Evolutionary conservation across 2,888 invertebrate genomes (phyloP).

Genomic region (Muscina levida): DNA sequence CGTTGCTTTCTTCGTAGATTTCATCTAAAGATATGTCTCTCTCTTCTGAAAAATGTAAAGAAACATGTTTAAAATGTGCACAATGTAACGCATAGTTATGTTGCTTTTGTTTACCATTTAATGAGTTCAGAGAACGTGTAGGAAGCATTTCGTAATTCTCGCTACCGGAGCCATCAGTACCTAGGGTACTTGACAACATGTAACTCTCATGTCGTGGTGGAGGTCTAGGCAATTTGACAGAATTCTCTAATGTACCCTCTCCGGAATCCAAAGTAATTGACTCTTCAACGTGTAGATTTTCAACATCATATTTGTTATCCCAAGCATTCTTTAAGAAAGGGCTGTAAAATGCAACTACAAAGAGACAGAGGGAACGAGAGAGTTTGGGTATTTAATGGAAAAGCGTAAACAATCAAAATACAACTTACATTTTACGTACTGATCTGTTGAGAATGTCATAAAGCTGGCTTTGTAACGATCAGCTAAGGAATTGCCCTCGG

Average conservation of each 20-base stretch:
- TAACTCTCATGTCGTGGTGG: conserved; percentile 90
- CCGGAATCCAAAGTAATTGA: conserved; percentile 83
- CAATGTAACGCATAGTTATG: not conserved
- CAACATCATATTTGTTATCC: conserved; percentile 97
- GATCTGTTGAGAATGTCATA: conserved; percentile 92
- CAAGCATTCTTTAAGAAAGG: conserved; percentile 98
- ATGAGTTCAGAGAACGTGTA: conserved; percentile 80
- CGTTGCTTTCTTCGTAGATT: conserved; percentile 80
- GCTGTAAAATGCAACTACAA: conserved; percentile 93
- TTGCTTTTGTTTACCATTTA: conserved; percentile 83
- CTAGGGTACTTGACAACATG: conserved; percentile 84
- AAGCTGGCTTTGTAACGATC: conserved; percentile 94
- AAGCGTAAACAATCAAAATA: too few relatives aligned
- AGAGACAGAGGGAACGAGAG: conserved; percentile 43
- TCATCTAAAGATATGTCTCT: conserved; percentile 80
- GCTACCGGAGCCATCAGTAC: conserved; percentile 82
- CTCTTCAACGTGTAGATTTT: conserved; percentile 94
- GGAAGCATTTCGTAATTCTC: conserved; percentile 85
- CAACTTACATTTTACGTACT: conserved; percentile 90
- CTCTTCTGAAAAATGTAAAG: conserved; percentile 77
- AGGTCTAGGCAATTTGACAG: conserved; percentile 83
- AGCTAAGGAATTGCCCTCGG: conserved; percentile 95
- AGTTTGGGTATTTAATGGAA: too few relatives aligned
- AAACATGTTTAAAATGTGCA: conserved; percentile 24
- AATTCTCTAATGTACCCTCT: conserved; percentile 87